phyloP scores from a whole-genome alignment of 2,888 invertebrate species.

The Lepeophtheirus nordmannii region DNA sequence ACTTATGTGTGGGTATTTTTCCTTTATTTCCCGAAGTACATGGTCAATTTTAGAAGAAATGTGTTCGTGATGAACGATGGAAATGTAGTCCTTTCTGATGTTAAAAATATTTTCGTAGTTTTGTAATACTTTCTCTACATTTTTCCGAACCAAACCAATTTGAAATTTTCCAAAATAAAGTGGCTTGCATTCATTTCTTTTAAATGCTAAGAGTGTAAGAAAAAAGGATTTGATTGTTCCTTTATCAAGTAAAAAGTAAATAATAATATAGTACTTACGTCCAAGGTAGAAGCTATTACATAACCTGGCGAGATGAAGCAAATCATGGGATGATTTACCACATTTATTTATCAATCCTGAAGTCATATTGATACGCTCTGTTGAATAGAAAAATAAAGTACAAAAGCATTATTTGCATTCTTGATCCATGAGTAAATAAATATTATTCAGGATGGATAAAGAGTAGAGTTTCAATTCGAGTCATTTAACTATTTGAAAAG shows the following conservation, averaged over 20 bases:
- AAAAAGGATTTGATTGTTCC: not conserved
- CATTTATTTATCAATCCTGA: not conserved
- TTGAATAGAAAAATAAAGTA: too few species aligned
- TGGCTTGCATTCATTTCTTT: slow-evolving; percentile 61
- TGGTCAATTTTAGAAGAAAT: slow-evolving; percentile 59
- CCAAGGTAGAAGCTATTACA: slow-evolving; percentile 77
- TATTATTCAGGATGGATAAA: too few species aligned
- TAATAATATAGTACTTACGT: slow-evolving; percentile 43
- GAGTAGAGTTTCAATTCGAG: too few species aligned
- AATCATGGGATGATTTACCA: not conserved
- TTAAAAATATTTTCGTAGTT: slow-evolving; percentile 67
- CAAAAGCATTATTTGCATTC: too few species aligned
- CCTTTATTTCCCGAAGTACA: slow-evolving; percentile 57
- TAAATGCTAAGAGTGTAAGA: slow-evolving; percentile 46
- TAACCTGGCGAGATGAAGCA: slow-evolving; percentile 64
- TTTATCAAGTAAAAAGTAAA: too few species aligned
- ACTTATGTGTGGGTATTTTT: slow-evolving; percentile 52
- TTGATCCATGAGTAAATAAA: too few species aligned
- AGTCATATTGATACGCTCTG: not conserved
- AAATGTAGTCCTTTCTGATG: slow-evolving; percentile 64
- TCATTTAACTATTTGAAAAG: too few species aligned
- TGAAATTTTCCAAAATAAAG: slow-evolving; percentile 75
- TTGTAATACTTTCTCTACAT: slow-evolving; percentile 62
- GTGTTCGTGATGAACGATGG: slow-evolving; percentile 70
- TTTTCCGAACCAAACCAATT: slow-evolving; percentile 69